Conservation (phyloP, 2,113 vertebrate genomes). For the Tachysurus fulvidraco region DNA sequence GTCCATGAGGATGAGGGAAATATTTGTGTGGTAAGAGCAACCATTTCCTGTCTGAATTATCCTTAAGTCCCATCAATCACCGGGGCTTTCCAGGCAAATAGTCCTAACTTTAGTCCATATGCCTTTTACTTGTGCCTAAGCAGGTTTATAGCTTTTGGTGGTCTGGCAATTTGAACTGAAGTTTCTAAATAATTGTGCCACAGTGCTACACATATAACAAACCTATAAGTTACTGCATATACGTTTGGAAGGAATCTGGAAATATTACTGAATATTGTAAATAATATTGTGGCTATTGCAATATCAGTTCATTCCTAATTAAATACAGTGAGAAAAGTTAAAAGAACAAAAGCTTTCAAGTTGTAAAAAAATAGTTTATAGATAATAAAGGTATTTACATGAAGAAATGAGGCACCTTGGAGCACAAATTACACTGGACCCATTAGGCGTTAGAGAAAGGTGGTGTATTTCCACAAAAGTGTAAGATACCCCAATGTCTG, state of each 20-base stretch:
- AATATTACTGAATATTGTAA: not conserved
- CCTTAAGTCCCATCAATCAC: conserved; percentile 50
- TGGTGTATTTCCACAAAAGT: conserved; percentile 15
- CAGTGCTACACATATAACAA: conserved; percentile 30
- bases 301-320: conserved; percentile 2
- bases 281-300: not conserved
- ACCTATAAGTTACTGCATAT: conserved; percentile 12
- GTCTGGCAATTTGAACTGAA: conserved; percentile 43
- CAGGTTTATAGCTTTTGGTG: conserved; percentile 39
- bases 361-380: not conserved
- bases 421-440: not conserved
- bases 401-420: not conserved
- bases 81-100: conserved; percentile 41
- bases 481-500: conserved; percentile 11
- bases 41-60: conserved; percentile 54
- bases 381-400: not conserved
- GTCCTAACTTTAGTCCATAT: conserved; percentile 32
- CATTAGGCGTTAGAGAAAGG: not conserved
- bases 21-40: conserved; percentile 43
- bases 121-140: conserved; percentile 31
- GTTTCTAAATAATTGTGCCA: conserved; percentile 38
- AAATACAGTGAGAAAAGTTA: conserved; percentile 14
- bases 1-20: conserved; percentile 39
- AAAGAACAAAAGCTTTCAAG: not conserved
- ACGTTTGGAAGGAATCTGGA: conserved; percentile 36